A percentile compares a stretch with the other conserved stretches of the same genome.
Conservation (phyloP, 2,797 vertebrate species). For the Anolis apletophallus region DNA sequence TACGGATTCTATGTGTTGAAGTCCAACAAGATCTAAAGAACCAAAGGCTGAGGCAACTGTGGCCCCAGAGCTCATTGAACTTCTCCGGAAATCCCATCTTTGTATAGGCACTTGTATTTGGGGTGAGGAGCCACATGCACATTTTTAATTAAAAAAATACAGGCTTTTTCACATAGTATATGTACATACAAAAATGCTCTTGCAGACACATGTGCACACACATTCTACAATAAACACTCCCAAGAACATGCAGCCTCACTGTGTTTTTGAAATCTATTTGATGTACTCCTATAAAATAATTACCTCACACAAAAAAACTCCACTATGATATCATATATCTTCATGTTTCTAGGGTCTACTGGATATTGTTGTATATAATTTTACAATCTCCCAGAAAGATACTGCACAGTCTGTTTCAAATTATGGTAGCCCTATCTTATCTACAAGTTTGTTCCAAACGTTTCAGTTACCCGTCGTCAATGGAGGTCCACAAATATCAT, state of each 20-base stretch:
- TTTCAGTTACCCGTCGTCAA: too few relatives aligned
- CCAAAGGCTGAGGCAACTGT: too few relatives aligned
- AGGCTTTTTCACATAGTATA: background rate
- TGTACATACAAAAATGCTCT: background rate
- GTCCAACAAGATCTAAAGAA: too few relatives aligned
- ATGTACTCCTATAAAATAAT: too few relatives aligned
- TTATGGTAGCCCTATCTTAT: background rate
- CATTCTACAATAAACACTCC: background rate
- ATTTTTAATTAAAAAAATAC: background rate
- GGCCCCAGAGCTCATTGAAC: background rate
- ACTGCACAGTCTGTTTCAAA: background rate
- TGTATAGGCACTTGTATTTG: background rate
- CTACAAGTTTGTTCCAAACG: background rate
- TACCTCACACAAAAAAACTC: background rate
- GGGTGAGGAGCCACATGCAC: background rate
- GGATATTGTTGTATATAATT: background rate
- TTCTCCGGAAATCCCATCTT: background rate
- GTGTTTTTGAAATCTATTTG: background rate
- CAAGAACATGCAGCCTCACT: too few relatives aligned
- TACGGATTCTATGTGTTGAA: too few relatives aligned
- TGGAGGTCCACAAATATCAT: too few relatives aligned
- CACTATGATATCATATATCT: background rate
- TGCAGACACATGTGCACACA: constrained; percentile 2
- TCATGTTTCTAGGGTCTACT: background rate
- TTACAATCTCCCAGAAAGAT: too few relatives aligned